Evolutionary conservation across 2,797 vertebrate species (phyloP).

Genomic region (Lepilemur ruficaudatus): DNA sequence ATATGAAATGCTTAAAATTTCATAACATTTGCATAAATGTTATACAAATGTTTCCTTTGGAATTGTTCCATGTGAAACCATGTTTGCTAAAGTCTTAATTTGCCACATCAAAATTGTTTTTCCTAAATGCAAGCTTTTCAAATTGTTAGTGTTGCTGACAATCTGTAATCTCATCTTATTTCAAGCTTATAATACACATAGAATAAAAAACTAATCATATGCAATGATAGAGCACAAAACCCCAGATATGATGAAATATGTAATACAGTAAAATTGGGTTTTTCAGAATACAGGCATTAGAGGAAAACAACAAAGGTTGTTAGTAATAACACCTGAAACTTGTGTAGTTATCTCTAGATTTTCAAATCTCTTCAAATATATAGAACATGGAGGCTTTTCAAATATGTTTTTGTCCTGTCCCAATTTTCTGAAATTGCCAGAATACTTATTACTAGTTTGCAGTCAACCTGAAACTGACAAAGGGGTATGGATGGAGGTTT

Average conservation of each 20-base stretch:
- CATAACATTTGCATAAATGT: not conserved
- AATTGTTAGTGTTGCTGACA: not conserved
- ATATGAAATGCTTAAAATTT: not conserved
- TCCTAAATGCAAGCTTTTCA: constrained; percentile 7
- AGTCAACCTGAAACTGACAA: not conserved
- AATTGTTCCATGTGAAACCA: constrained; percentile 11
- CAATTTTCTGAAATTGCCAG: not conserved
- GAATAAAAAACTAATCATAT: not conserved
- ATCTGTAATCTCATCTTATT: constrained; percentile 26
- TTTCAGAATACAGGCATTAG: constrained; percentile 2
- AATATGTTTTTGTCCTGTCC: not conserved
- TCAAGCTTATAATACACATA: constrained; percentile 5
- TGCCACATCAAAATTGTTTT: not conserved
- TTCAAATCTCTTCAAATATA: not conserved
- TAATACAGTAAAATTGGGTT: not conserved
- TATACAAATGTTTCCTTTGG: constrained; percentile 40
- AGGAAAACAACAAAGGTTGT: not conserved
- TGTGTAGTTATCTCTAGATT: not conserved
- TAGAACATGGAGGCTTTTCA: not conserved
- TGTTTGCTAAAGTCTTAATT: not conserved
- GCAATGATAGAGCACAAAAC: not conserved
- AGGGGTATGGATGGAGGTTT: not conserved
- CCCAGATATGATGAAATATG: not conserved
- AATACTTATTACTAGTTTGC: not conserved
- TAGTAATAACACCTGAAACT: not conserved